phyloP scores from a whole-genome alignment of 2,888 invertebrate species.

The Drosophila conformis region DNA sequence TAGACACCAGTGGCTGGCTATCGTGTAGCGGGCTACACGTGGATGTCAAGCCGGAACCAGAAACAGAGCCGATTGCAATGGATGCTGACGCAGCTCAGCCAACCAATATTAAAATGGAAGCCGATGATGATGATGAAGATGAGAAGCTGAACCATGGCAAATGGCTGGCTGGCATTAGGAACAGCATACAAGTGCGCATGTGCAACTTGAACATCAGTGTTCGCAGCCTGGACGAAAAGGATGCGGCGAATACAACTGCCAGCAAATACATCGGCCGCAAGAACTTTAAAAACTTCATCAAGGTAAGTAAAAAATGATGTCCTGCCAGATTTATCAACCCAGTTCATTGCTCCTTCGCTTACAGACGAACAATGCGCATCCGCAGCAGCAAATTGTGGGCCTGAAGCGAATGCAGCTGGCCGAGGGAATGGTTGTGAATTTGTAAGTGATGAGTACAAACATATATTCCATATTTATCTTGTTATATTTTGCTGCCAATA shows the following conservation, averaged over 20 bases:
- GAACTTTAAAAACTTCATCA: slow-evolving; percentile 83
- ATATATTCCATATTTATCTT: slow-evolving; percentile 10
- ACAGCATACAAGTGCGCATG: slow-evolving; percentile 76
- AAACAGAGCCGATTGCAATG: slow-evolving; percentile 8
- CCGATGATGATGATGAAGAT: slow-evolving; percentile 30
- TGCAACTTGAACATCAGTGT: slow-evolving; percentile 58
- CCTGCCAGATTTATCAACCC: not conserved
- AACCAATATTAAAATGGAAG: slow-evolving; percentile 42
- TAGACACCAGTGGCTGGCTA: slow-evolving; percentile 79
- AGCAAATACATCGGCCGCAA: slow-evolving; percentile 51
- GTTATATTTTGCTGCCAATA: slow-evolving; percentile 80
- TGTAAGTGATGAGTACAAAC: slow-evolving; percentile 7
- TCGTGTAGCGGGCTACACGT: slow-evolving; percentile 69
- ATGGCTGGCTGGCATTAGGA: slow-evolving; percentile 77
- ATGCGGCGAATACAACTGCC: slow-evolving; percentile 19
- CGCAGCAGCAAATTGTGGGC: slow-evolving; percentile 63
- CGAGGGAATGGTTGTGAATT: slow-evolving; percentile 52
- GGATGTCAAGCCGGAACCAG: slow-evolving; percentile 54
- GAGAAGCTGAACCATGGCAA: slow-evolving; percentile 50
- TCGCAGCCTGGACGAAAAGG: slow-evolving; percentile 32
- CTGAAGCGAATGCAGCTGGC: slow-evolving; percentile 58
- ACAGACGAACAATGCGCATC: slow-evolving; percentile 68
- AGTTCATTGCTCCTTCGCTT: not conserved
- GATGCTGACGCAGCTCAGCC: slow-evolving; percentile 21
- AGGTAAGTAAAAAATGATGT: slow-evolving; percentile 63